Percentiles rank a stretch among this genome's conserved stretches.
Evolutionary conservation across 2,888 invertebrate species (phyloP).

Genomic region (Galerucella pusilla): DNA sequence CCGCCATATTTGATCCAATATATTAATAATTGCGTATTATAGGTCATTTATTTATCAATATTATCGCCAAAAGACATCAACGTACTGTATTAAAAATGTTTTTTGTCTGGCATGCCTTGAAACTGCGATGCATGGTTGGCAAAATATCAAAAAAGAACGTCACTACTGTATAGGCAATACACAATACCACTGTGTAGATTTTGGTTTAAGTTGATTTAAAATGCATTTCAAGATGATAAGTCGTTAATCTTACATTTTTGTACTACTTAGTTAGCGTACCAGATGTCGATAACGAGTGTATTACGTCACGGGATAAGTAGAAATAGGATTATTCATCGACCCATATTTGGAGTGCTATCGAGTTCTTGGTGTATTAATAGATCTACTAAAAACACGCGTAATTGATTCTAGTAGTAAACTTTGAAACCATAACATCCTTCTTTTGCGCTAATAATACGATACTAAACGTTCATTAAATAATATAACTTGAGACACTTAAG

Average conservation of each 20-base stretch:
- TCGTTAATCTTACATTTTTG: background rate
- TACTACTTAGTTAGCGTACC: background rate
- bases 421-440: constrained; percentile 6
- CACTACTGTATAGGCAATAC: constrained; percentile 27
- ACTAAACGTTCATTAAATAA: background rate
- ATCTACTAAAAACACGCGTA: constrained; percentile 32
- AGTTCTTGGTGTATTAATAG: constrained; percentile 53
- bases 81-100: constrained; percentile 9
- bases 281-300: constrained; percentile 22
- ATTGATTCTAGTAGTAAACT: constrained; percentile 17
- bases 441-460: background rate
- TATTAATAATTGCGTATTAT: background rate
- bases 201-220: background rate
- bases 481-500: background rate
- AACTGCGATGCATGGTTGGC: background rate
- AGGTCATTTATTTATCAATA: background rate
- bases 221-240: constrained; percentile 15
- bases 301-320: constrained; percentile 48
- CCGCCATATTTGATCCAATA: constrained; percentile 17
- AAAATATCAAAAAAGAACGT: background rate
- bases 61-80: background rate
- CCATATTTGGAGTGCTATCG: constrained; percentile 56
- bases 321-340: constrained; percentile 35
- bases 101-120: constrained; percentile 14
- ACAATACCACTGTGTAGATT: constrained; percentile 10